Conservation (phyloP, 2,888 invertebrate genomes). For the Drosophila flavopinicola region DNA sequence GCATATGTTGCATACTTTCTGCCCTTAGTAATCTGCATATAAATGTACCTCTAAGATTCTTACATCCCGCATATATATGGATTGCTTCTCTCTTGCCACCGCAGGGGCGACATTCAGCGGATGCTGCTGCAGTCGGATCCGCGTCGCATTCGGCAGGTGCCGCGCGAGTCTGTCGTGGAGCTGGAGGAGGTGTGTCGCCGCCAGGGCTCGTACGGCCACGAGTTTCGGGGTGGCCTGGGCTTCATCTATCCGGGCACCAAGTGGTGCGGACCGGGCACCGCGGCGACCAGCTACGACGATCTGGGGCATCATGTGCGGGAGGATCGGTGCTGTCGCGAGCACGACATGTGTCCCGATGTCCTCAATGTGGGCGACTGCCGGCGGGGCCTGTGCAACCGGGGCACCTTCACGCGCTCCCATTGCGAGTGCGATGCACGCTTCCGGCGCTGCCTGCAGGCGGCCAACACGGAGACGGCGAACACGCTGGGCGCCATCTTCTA, state of each 20-base stretch:
- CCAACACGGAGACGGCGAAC: slow-evolving; percentile 89
- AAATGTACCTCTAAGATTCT: too few species aligned
- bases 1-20: too few species aligned
- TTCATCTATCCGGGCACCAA: slow-evolving; percentile 89
- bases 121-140: slow-evolving; percentile 87
- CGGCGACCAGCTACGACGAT: slow-evolving; percentile 87
- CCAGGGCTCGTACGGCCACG: slow-evolving; percentile 80
- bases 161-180: slow-evolving; percentile 86
- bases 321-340: slow-evolving; percentile 90
- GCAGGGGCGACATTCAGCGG: slow-evolving; percentile 86
- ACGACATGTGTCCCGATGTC: slow-evolving; percentile 89
- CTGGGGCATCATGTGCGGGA: slow-evolving; percentile 87
- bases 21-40: too few species aligned
- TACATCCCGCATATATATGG: too few species aligned
- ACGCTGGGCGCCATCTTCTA: slow-evolving; percentile 90
- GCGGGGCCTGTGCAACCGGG: slow-evolving; percentile 88
- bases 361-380: slow-evolving; percentile 87
- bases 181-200: slow-evolving; percentile 86
- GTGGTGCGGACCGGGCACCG: slow-evolving; percentile 91
- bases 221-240: slow-evolving; percentile 84
- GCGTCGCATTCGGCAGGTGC: slow-evolving; percentile 86
- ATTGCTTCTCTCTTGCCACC: too few species aligned
- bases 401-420: slow-evolving; percentile 89
- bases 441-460: slow-evolving; percentile 88
- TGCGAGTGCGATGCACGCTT: slow-evolving; percentile 91